Base-by-base conservation (phyloP, 2,888 invertebrate genomes). In the Pristionchus japonicus region DNA sequence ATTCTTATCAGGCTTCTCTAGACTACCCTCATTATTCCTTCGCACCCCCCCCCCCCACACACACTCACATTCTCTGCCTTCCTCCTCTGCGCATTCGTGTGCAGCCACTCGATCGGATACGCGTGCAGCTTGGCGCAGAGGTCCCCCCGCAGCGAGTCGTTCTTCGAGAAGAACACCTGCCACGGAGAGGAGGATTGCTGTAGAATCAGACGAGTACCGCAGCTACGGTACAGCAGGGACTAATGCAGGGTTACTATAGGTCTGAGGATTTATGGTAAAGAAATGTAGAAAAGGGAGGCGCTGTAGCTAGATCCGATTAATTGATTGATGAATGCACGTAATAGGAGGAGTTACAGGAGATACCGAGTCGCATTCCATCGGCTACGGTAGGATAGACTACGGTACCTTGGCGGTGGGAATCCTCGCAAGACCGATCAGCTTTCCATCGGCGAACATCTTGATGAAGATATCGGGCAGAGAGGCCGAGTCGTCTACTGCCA, bases 391-490 rank as follows among this genome's bases (percentile, higher is more conserved):
- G 13, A 43, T 17, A 15, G 20, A 20, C 15, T 82, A 82, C 23
- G 7, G 74, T 37, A 74, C 90, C 86, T 91, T 91, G 3, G 88
- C 70, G n/a, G 91, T 84, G 6, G 93, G 91, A 89, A 93, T 91
- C 64, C 91, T 90, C 0, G 93, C 91, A 61, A 90, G 91, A 15
- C 92, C 93, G 43, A 93, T 91, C n/a, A 93, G 85, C 67, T 91
- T 90, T 23, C 89, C 90, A 49, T 90, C 89, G 4, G 92, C 92
- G 52, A 91, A 88, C 93, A 93, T 92, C 86, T 92, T 91, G 77
- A 93, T 89, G 34, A 92, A 64, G 31, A 93, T 88, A 20, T 91
- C 91, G 15, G 93, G 93, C 9, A 93, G 80, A 0, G 92, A 91
- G 1, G 90, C 89, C 88, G 47, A 89, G 40, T 87, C 87, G 27